Evolutionary conservation across 1,140 invertebrate genomes (phyloP).

Genomic region (Thaumatotibia leucotreta): DNA sequence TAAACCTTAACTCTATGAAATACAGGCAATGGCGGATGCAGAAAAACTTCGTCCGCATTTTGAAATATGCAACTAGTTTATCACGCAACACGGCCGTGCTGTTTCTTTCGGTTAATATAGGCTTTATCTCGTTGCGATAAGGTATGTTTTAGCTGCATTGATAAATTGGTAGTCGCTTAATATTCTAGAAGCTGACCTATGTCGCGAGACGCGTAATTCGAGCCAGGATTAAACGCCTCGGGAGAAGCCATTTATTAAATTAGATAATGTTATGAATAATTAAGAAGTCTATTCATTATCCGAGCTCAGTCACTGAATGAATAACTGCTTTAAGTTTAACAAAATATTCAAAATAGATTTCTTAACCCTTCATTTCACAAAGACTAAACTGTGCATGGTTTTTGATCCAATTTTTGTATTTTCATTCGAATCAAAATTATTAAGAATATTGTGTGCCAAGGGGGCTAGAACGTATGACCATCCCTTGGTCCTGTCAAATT

Average conservation of each 20-base stretch:
- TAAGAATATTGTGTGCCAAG: too few species aligned
- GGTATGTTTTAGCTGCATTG: background rate
- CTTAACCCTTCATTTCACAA: too few species aligned
- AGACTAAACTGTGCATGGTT: too few species aligned
- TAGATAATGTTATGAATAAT: background rate
- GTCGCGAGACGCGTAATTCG: background rate
- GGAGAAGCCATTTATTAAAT: background rate
- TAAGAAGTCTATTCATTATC: background rate
- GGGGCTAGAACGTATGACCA: too few species aligned
- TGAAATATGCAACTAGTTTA: slow-evolving; percentile 63
- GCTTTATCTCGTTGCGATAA: background rate
- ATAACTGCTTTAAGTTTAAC: too few species aligned
- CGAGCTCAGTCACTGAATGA: background rate
- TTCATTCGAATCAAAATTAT: too few species aligned
- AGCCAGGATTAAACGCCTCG: background rate
- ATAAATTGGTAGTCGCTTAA: background rate
- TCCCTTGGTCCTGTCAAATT: too few species aligned
- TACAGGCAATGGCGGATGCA: slow-evolving; percentile 18
- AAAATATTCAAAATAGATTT: too few species aligned
- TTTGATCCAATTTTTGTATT: too few species aligned
- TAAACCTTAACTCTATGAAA: slow-evolving; percentile 22
- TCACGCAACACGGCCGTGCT: slow-evolving; percentile 32
- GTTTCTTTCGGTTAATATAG: background rate
- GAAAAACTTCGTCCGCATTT: slow-evolving; percentile 29
- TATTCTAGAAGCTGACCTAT: slow-evolving; percentile 1